These are phyloP conservation scores for Aldrovandia affinis DNA, from an alignment of 2,797 vertebrate genomes.

Conservation along the genomic window DNA sequence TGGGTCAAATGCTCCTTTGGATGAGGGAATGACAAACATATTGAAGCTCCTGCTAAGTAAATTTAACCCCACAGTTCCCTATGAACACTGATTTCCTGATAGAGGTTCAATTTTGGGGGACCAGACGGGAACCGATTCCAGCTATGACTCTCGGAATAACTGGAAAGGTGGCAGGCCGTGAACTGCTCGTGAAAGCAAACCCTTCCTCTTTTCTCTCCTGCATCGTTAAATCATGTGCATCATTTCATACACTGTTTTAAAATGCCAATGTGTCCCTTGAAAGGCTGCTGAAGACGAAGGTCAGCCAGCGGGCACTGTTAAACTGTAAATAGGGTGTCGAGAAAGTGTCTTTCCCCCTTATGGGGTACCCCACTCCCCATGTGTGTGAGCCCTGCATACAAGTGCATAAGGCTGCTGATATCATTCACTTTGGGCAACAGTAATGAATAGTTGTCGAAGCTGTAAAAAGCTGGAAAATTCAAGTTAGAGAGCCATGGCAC, in stretches of 20 bases:
- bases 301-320: constrained; percentile 66
- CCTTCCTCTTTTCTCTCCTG: constrained; percentile 19
- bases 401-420: background rate
- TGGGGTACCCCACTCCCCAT: background rate
- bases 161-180: constrained; percentile 27
- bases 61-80: too few species aligned
- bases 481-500: background rate
- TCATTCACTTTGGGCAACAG: too few species aligned
- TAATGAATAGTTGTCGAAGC: background rate
- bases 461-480: background rate
- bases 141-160: background rate
- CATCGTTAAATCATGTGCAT: constrained; percentile 40
- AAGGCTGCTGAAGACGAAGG: constrained; percentile 56
- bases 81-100: background rate
- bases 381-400: too few species aligned
- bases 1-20: background rate
- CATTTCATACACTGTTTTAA: constrained; percentile 58
- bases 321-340: constrained; percentile 52
- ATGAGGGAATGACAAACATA: background rate
- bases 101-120: background rate
- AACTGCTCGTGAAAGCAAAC: constrained; percentile 5
- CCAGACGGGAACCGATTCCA: background rate
- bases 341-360: constrained; percentile 15
- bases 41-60: too few species aligned
- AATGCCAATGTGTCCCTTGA: constrained; percentile 65